A percentile compares a stretch with the other conserved stretches of the same genome.
Evolutionary conservation across 2,113 vertebrate genomes (phyloP).

Genomic region (Barbus barbus): DNA sequence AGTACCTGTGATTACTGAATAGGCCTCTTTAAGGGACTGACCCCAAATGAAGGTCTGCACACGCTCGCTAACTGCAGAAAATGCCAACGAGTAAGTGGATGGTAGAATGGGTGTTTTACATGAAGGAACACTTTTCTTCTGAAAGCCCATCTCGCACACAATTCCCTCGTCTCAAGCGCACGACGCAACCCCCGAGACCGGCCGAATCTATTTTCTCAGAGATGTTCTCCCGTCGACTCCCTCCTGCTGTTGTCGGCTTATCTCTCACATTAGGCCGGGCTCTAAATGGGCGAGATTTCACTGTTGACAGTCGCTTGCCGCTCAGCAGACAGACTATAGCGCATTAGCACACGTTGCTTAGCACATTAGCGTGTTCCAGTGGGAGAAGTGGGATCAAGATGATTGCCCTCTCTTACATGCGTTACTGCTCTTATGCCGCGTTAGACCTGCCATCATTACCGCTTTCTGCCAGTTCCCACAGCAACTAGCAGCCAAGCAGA

Average conservation of each 20-base stretch:
- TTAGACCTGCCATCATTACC: conserved; percentile 82
- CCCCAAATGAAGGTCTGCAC: conserved; percentile 49
- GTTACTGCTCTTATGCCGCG: conserved; percentile 78
- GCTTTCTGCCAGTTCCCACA: conserved; percentile 74
- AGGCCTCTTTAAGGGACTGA: conserved; percentile 55
- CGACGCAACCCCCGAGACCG: conserved; percentile 44
- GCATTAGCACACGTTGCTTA: conserved; percentile 71
- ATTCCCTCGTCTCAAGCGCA: conserved; percentile 31
- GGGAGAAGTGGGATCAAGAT: conserved; percentile 78
- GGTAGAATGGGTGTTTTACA: conserved; percentile 56
- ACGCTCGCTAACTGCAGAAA: no score
- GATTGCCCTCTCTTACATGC: conserved; percentile 78
- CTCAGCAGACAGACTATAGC: conserved; percentile 75
- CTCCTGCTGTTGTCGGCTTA: conserved; percentile 69
- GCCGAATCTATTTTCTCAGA: conserved; percentile 48
- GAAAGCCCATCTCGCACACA: conserved; percentile 52
- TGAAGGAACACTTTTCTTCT: conserved; percentile 59
- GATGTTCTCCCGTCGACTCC: conserved; percentile 42
- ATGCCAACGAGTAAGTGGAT: conserved; percentile 58
- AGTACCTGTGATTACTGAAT: conserved; percentile 56
- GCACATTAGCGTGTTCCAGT: conserved; percentile 76
- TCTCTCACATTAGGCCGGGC: conserved; percentile 65
- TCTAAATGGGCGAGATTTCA: conserved; percentile 70
- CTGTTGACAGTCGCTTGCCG: conserved; percentile 77
- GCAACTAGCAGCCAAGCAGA: conserved; percentile 67